Conservation (phyloP, 2,113 vertebrate species). For the Centropristis striata region DNA sequence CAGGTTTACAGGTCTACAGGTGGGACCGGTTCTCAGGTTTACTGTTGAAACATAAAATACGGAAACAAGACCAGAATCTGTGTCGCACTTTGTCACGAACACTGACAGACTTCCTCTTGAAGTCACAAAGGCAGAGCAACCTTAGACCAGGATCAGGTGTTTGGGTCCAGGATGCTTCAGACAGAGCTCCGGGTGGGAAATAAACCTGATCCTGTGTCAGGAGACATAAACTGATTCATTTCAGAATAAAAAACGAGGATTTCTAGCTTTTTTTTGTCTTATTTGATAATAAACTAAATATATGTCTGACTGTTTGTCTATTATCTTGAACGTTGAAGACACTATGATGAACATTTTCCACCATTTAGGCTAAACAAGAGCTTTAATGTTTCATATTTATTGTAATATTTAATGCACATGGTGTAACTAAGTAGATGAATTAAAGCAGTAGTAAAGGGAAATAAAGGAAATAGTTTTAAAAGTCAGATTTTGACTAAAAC, state of each 20-base stretch:
- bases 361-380: not conserved
- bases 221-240: not conserved
- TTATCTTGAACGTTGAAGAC: not conserved
- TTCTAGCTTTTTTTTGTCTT: not conserved
- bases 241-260: not conserved
- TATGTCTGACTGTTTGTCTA: not conserved
- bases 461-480: not conserved
- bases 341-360: not conserved
- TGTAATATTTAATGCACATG: not conserved
- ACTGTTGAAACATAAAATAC: conserved; percentile 54
- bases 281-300: not conserved
- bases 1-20: conserved; percentile 51
- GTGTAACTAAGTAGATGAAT: not conserved
- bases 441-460: no score
- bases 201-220: no score
- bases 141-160: conserved; percentile 50
- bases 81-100: conserved; percentile 40
- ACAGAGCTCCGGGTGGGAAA: not conserved
- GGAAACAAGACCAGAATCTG: conserved; percentile 33
- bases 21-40: conserved; percentile 55
- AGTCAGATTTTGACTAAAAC: not conserved
- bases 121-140: conserved; percentile 35
- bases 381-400: not conserved
- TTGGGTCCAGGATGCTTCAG: conserved; percentile 2
- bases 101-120: conserved; percentile 25